Percentiles rank a stretch among this genome's conserved stretches.
Conservation (phyloP, 2,888 invertebrate genomes). For the Saturnia pavonia region DNA sequence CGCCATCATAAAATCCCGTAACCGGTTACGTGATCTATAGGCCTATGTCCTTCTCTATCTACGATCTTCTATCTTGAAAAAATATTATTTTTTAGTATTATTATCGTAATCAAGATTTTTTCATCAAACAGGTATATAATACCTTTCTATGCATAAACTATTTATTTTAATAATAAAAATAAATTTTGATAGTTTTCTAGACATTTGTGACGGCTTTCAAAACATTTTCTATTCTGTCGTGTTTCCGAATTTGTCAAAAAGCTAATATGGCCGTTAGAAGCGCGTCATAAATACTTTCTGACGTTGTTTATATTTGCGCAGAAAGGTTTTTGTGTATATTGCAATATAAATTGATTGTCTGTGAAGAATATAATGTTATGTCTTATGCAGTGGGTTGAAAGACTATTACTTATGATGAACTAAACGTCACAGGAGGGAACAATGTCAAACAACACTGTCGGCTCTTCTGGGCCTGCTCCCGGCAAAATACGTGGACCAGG, state of each 20-base stretch:
- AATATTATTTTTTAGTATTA: no score
- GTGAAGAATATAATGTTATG: conserved; percentile 57
- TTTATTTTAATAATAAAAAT: background rate
- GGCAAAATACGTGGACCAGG: conserved; percentile 86
- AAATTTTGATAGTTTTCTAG: background rate
- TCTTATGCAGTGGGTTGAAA: conserved; percentile 31
- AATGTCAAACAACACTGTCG: conserved; percentile 79
- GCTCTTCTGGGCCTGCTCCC: conserved; percentile 79
- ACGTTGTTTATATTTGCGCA: conserved; percentile 77
- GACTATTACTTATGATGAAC: conserved; percentile 55
- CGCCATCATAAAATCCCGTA: no score
- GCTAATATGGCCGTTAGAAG: conserved; percentile 75
- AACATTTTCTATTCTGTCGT: background rate
- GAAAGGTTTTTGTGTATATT: conserved; percentile 38
- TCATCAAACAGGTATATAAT: no score
- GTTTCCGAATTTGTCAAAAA: conserved; percentile 27
- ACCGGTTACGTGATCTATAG: no score
- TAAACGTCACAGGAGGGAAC: conserved; percentile 50
- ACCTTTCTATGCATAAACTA: background rate
- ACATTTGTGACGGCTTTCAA: background rate
- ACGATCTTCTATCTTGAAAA: no score
- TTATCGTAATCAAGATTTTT: no score
- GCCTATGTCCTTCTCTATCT: no score
- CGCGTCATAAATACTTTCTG: conserved; percentile 78
- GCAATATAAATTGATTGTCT: conserved; percentile 26